Base-by-base conservation (phyloP, 1,140 invertebrate species). In the Lepidurus arcticus region DNA sequence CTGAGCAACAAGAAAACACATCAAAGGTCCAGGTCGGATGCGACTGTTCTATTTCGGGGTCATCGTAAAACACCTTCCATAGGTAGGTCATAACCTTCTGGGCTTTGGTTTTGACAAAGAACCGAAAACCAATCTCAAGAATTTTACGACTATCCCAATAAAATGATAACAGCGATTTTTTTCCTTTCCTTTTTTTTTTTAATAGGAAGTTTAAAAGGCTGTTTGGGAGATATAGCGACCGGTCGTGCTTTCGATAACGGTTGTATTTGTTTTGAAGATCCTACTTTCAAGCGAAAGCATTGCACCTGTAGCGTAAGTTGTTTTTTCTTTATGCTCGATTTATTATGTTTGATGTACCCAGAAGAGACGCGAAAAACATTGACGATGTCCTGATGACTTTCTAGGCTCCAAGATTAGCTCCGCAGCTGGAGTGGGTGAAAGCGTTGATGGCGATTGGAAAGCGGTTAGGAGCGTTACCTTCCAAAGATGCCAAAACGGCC, bases 241-340 rank as follows among this genome's bases (percentile, higher is more conserved):
- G 97, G 96, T 45, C 89, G 93, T 82, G 96, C 96, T 42, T 99
- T 98, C 87, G 95, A 98, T 85, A 98, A 94, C 85, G 95, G 96
- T 78, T 99, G 97, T 87, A 90, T 90, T 80, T 98, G 96, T 86
- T 91, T 91, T 84, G 88, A 91, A 82, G 91, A 92, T 82, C 85
- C 93, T 78, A 87, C 89, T 80, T 91, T 91, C 44, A 88, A 90
- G 84, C 88, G 89, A 82, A 90, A 90, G 81, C 88, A 92, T 76
- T 94, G 92, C 83, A 88, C 87, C 81, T 94, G 92, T 85, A 89
- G 89, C 82, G 92, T 92, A 86, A 89, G 88, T 86, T 73, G 76
- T 76, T 44, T 81, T 76, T 42, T 24, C 34, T 34, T 34, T 34
- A 34, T 3, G 34, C 3, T 34, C 34, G 34, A 34, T 34, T 34